Percentiles rank a stretch among this genome's conserved stretches.
Evolutionary conservation across 92 coral and sea anemone species (phyloP).

Genomic region (Virgularia gustaviana): DNA sequence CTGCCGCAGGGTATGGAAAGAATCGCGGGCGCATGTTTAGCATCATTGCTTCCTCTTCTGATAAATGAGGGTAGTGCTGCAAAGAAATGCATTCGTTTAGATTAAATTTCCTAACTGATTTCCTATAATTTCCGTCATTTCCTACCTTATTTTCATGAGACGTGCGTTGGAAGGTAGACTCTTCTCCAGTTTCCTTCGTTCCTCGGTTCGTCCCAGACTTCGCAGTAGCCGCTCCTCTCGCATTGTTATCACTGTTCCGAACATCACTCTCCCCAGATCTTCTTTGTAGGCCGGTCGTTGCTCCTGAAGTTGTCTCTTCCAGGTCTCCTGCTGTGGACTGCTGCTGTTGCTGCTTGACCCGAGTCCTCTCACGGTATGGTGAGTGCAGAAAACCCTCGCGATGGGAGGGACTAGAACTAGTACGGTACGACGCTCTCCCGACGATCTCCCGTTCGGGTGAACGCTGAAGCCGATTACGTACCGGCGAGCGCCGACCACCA

Average conservation of each 20-base stretch:
- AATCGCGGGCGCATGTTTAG: not conserved
- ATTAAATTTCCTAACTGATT: too few relatives aligned
- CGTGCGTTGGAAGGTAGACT: conserved; percentile 1
- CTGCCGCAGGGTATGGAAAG: not conserved
- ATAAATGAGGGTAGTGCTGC: conserved; percentile 9
- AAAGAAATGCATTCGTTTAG: too few relatives aligned
- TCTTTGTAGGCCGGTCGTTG: conserved; percentile 4
- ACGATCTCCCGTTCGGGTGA: conserved; percentile 22
- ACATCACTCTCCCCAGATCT: too few relatives aligned
- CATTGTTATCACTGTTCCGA: too few relatives aligned
- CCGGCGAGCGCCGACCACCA: conserved; percentile 13
- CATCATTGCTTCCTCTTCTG: conserved; percentile 29
- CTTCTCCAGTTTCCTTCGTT: conserved; percentile 7
- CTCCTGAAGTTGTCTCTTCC: not conserved
- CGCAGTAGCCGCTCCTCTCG: too few relatives aligned
- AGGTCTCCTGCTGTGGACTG: conserved; percentile 19
- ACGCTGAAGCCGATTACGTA: not conserved
- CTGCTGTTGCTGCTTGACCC: conserved; percentile 18
- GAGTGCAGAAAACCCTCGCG: conserved; percentile 11
- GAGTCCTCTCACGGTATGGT: conserved; percentile 11
- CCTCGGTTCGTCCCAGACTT: too few relatives aligned
- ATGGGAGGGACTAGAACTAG: conserved; percentile 4
- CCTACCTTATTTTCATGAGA: conserved; percentile 8
- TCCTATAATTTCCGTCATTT: too few relatives aligned
- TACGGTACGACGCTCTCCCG: conserved; percentile 8